These are phyloP conservation scores for Chironomus riparius DNA, from an alignment of 2,888 invertebrate species.

Conservation along the genomic window DNA sequence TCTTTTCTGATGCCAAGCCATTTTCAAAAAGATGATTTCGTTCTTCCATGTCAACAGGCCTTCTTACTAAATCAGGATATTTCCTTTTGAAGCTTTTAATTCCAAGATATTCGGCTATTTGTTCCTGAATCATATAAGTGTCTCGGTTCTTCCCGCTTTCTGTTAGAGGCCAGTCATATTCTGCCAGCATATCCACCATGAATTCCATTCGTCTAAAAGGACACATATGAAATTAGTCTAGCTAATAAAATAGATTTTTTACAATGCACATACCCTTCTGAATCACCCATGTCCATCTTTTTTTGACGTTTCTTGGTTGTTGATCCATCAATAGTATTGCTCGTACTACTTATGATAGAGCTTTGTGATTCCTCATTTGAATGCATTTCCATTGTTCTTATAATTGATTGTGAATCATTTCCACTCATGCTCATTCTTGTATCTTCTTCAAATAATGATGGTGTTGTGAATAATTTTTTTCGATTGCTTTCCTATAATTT, in stretches of 20 bases:
- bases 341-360: slow-evolving; percentile 62
- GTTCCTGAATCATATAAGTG: slow-evolving; percentile 92
- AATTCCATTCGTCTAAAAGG: slow-evolving; percentile 46
- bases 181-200: slow-evolving; percentile 80
- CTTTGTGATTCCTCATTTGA: slow-evolving; percentile 72
- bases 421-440: slow-evolving; percentile 67
- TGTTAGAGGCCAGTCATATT: slow-evolving; percentile 84
- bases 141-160: slow-evolving; percentile 51
- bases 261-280: slow-evolving; percentile 39
- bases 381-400: slow-evolving; percentile 29
- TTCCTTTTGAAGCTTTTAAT: slow-evolving; percentile 96
- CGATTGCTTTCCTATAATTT: slow-evolving; percentile 27
- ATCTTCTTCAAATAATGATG: slow-evolving; percentile 57
- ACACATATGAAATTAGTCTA: neutral
- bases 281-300: slow-evolving; percentile 45
- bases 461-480: slow-evolving; percentile 39
- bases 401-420: slow-evolving; percentile 42
- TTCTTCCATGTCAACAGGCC: slow-evolving; percentile 84
- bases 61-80: slow-evolving; percentile 77
- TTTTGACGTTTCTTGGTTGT: slow-evolving; percentile 38
- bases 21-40: slow-evolving; percentile 76
- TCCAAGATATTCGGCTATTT: slow-evolving; percentile 87
- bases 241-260: too few relatives aligned
- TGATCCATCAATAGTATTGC: slow-evolving; percentile 35
- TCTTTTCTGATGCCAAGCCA: slow-evolving; percentile 76